A percentile compares a stretch with the other conserved stretches of the same genome.
phyloP scores from a whole-genome alignment of 2,113 vertebrate genomes.

The Xerus inauris region DNA sequence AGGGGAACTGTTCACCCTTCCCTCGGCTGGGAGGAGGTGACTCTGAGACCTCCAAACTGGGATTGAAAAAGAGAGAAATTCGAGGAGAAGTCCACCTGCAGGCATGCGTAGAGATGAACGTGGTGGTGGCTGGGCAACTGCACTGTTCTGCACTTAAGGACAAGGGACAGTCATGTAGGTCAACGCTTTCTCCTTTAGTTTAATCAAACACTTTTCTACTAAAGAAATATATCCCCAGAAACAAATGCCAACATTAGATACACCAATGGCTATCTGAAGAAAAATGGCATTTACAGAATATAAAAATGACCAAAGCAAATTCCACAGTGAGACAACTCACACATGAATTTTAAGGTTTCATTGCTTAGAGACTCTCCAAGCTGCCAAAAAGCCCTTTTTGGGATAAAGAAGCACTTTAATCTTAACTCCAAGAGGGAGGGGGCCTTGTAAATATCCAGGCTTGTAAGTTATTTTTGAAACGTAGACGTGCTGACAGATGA shows the following conservation, averaged over 20 bases:
- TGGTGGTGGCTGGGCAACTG: too few relatives aligned
- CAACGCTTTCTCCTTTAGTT: not conserved
- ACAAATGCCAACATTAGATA: not conserved
- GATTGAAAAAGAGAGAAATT: not conserved
- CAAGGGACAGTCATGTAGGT: not conserved
- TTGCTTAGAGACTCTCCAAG: not conserved
- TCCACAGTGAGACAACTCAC: not conserved
- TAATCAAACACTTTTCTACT: not conserved
- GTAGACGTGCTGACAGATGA: not conserved
- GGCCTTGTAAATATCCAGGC: not conserved
- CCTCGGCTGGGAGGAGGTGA: not conserved
- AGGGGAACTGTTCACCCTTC: not conserved
- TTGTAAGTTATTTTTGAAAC: not conserved
- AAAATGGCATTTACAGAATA: not conserved
- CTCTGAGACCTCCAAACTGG: not conserved
- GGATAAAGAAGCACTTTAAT: slow-evolving; percentile 6
- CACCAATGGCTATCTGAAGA: not conserved
- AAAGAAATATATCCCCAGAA: not conserved
- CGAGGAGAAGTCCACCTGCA: not conserved
- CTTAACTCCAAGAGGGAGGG: not conserved
- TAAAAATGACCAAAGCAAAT: not conserved
- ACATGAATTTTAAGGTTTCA: not conserved
- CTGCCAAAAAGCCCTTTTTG: not conserved
- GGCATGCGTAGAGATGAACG: not conserved
- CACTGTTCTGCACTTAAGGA: not conserved